Evolutionary conservation across 1,140 invertebrate species (phyloP), one percentile per base, ranked within the genome.

Genomic region (Chelonus insularis): DNA sequence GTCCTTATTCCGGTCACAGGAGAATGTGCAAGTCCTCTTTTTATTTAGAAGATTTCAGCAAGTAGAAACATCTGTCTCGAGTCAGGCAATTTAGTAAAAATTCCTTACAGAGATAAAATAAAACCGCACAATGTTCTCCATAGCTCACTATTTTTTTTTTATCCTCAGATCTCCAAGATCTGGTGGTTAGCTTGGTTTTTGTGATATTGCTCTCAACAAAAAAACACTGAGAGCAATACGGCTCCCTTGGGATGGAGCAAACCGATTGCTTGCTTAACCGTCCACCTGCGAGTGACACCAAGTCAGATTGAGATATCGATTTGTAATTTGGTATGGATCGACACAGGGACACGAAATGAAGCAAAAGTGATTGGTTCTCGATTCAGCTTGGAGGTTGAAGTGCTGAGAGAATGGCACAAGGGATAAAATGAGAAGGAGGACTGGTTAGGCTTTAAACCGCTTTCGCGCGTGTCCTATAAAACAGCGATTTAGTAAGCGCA

Each of bases 301-400:
- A 65, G 45, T 65, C 60, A 64, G 67, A 68, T 67, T 65, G 67
- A 68, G 67, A 64, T 67, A 68, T 68, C 60, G 67, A 68, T 68
- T 68, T 68, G 65, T 66, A 67, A 68, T 67, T 68, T 68, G 65
- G 67, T 65, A 68, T 62, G 67, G 51, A 65, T 62, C 61, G 43
- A 45, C 23, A 18, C 55, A 63, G 29, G 52, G 48, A 48, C 41
- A 36, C 43, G 48, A 62, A 63, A 62, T 60, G 61, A 64, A 66
- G 62, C 47, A 65, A 48, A 63, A 58, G 55, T 61, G 65, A 67
- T 67, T 64, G 67, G 36, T 60, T 67, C 32, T 52, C 65, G 29
- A 57, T 51, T 63, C n/a, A 14, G 12, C 52, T 39, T 37, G 6
- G 7, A 39, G 52, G 34, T n/a, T 4, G 25, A 29, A 29, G 16